Percentiles rank a stretch among this genome's conserved stretches.
Evolutionary conservation across 2,797 vertebrate genomes (phyloP).

Genomic region (Moxostoma hubbsi): DNA sequence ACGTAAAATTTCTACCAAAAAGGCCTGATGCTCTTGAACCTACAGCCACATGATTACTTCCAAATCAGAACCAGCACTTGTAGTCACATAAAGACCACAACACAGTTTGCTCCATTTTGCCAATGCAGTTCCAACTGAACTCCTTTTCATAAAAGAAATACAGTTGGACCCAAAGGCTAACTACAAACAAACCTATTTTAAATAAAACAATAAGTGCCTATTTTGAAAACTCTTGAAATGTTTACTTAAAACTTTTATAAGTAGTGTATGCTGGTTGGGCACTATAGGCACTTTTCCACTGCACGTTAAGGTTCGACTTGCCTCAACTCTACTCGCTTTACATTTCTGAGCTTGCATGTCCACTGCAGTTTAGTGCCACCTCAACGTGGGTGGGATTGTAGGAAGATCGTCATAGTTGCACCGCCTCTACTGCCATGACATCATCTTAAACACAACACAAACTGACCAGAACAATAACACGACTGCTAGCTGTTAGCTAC

Average conservation of each 20-base stretch:
- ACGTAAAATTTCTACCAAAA: not conserved
- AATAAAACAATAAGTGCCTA: not conserved
- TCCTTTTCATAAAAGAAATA: not conserved
- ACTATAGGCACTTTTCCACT: not conserved
- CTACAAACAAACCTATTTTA: conserved; percentile 1
- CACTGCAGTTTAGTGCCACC: too few species aligned
- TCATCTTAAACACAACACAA: too few species aligned
- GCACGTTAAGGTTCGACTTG: too few species aligned
- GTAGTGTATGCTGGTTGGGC: not conserved
- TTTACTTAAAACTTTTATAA: not conserved
- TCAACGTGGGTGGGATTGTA: too few species aligned
- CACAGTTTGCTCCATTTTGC: not conserved
- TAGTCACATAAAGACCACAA: not conserved
- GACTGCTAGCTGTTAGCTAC: too few species aligned
- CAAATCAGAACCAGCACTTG: not conserved
- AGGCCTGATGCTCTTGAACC: too few species aligned
- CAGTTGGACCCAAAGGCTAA: not conserved
- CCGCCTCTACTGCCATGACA: too few species aligned
- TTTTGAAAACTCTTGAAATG: not conserved
- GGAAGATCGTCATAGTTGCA: too few species aligned
- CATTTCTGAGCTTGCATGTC: too few species aligned
- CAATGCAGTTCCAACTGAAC: not conserved
- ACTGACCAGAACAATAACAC: too few species aligned
- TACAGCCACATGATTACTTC: not conserved
- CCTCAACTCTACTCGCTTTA: too few species aligned